Evolutionary conservation across 2,888 invertebrate genomes (phyloP), one percentile per base, ranked within the genome.

Genomic region (Eristalis pertinax): DNA sequence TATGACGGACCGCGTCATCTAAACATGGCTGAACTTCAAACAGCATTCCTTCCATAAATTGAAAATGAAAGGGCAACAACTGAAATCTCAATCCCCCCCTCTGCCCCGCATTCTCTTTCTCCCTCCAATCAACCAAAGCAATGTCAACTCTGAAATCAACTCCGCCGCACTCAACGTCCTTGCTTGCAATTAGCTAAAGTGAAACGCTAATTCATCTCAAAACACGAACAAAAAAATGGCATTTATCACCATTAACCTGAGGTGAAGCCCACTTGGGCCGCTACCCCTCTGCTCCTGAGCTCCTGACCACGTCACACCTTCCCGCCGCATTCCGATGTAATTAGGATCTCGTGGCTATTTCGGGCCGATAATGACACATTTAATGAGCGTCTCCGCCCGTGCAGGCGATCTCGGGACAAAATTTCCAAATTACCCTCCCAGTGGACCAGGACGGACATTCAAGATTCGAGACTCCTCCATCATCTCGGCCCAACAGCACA

Each of bases 331-430:
- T 89, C 89, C 89, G 83, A 22, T 68, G 84, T 89, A 89, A 89
- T 89, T 89, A 89, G 89, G 85, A 89, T 89, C 89, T 89, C 89
- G 89, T 89, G 89, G 89, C 89, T 81, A 64, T 80, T 87, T 84
- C 84, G 80, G 77, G 50, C 75, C 84, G 89, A 88, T 89, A 89
- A 89, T 89, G 88, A 88, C 88, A 86, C 83, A 89, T 82, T 88
- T 88, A 88, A 84, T 81, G 88, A 74, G 73, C 74, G 81, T 65
- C 74, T 72, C 75, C 76, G 79, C 83, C 76, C 74, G 83, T 65
- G 70, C 74, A 76, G 60, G 85, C 76, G 67, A 69, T 80, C 81
- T 80, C 88, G 84, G 80, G 86, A 81, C 88, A 78, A 70, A 88
- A 68, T 62, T 70, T 72, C 70, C 60, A 84, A 88, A 89, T 84